Base-by-base conservation (phyloP, 2,113 vertebrate species). In the Cinclus mexicanus region DNA sequence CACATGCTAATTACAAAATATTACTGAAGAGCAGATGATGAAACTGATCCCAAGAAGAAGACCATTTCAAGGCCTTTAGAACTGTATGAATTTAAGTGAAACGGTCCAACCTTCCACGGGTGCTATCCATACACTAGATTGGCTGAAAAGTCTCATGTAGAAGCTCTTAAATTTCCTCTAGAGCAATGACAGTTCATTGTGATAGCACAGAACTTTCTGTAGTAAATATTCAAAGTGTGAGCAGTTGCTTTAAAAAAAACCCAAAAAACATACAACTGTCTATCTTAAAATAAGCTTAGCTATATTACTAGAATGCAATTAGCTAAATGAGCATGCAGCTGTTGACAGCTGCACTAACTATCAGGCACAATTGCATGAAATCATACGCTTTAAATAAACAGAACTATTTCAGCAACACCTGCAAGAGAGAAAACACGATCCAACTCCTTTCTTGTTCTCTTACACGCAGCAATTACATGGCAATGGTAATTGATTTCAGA, bases 291-390 rank as follows among this genome's bases (percentile, higher is more conserved):
- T 97, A 97, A 80, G 81, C 78, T 86, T 80, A 85, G 71, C 76
- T 94, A n/a, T 85, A 55, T 94, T 90, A 95, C 81, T 80, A 93
- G 78, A 93, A 94, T 91, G 89, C 59, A 91, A 91, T 93, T 88
- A 90, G 69, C 85, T 92, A 97, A 97, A 97, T 87, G 42, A 97
- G 93, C 65, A 94, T 53, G 92, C 95, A 97, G 95, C 90, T 96
- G 94, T 89, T 95, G 82, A 86, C 65, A 96, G 74, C 87, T 89
- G 89, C 49, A 93, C 71, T 77, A 94, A 97, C 93, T 96, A 97
- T 96, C 91, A 50, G 67, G 59, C 91, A 87, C 74, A 97, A 97
- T 50, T 95, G 92, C 74, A 93, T 95, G 74, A 95, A 97, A 95
- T 94, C 87, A 79, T 21, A 67, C 11, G 59, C 83, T 96, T 76